Conservation (phyloP, 92 coral and sea anemone species). For the Nematostella vectensis region DNA sequence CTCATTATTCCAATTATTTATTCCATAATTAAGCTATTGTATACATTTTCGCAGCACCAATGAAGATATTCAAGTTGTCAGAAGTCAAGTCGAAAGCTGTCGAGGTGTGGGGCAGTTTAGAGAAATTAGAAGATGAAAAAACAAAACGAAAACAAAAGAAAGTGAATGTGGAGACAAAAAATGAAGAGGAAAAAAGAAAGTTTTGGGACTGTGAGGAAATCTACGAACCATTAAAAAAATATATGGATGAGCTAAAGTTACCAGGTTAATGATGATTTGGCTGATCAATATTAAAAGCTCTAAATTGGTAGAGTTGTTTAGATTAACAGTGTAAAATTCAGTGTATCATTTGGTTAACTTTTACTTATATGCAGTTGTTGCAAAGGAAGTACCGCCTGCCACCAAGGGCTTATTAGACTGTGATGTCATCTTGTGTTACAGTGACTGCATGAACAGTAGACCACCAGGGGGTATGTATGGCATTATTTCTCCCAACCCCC, state of each 20-base stretch:
- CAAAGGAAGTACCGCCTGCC: no score
- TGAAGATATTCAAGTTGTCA: conserved; percentile 64
- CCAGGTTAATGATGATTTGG: conserved; percentile 18
- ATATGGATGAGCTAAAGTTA: conserved; percentile 50
- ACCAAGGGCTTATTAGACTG: conserved; percentile 30
- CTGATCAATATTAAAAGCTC: no score
- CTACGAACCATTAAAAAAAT: conserved; percentile 52
- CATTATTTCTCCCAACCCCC: not conserved
- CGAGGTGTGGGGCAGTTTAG: conserved; percentile 61
- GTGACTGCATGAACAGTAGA: conserved; percentile 78
- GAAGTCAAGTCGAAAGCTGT: conserved; percentile 52
- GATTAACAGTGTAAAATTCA: no score
- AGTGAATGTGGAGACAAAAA: conserved; percentile 27
- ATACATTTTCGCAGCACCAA: conserved; percentile 38
- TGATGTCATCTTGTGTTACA: conserved; percentile 60
- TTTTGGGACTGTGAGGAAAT: conserved; percentile 75
- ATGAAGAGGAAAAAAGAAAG: conserved; percentile 62
- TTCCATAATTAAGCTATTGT: not conserved
- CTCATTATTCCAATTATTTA: no score
- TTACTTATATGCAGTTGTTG: no score
- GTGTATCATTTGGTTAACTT: no score
- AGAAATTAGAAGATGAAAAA: conserved; percentile 48
- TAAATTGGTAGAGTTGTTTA: no score
- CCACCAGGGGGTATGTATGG: conserved; percentile 64
- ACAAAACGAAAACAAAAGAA: conserved; percentile 35